phyloP scores from a whole-genome alignment of 1,140 invertebrate genomes.

The Anthonomus grandis region DNA sequence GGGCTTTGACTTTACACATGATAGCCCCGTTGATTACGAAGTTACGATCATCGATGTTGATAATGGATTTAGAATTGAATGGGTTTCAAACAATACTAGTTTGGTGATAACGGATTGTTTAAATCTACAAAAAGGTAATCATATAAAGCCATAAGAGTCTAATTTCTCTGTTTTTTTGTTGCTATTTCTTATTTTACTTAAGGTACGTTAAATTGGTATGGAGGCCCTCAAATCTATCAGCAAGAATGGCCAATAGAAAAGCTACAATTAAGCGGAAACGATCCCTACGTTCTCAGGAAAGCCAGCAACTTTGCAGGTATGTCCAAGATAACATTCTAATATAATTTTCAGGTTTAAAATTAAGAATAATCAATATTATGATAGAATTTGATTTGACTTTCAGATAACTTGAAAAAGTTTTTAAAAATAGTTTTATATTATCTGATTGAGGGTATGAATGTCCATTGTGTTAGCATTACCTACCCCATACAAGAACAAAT shows the following conservation, averaged over 20 bases:
- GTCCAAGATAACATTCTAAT: too few relatives aligned
- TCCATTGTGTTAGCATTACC: too few relatives aligned
- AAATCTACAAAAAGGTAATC: constrained; percentile 5
- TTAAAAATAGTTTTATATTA: too few relatives aligned
- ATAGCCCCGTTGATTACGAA: neutral
- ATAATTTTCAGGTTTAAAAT: too few relatives aligned
- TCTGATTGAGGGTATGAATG: too few relatives aligned
- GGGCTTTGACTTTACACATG: neutral
- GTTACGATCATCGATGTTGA: neutral
- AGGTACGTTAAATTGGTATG: constrained; percentile 20
- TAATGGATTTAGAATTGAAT: constrained; percentile 13
- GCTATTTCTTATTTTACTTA: neutral
- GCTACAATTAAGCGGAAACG: constrained; percentile 54
- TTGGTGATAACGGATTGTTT: constrained; percentile 17
- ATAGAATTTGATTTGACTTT: too few relatives aligned
- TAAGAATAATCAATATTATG: too few relatives aligned
- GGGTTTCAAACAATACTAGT: constrained; percentile 6
- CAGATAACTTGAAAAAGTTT: too few relatives aligned
- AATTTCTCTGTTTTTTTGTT: neutral
- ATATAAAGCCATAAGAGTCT: neutral
- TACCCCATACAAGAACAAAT: too few relatives aligned
- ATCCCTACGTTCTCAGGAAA: constrained; percentile 57
- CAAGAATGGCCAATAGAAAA: constrained; percentile 61
- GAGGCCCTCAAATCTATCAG: constrained; percentile 18
- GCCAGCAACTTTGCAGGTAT: constrained; percentile 57